Evolutionary conservation across 2,113 vertebrate genomes (phyloP), one percentile per base, ranked within the genome.

Genomic region (Xiphophorus couchianus): DNA sequence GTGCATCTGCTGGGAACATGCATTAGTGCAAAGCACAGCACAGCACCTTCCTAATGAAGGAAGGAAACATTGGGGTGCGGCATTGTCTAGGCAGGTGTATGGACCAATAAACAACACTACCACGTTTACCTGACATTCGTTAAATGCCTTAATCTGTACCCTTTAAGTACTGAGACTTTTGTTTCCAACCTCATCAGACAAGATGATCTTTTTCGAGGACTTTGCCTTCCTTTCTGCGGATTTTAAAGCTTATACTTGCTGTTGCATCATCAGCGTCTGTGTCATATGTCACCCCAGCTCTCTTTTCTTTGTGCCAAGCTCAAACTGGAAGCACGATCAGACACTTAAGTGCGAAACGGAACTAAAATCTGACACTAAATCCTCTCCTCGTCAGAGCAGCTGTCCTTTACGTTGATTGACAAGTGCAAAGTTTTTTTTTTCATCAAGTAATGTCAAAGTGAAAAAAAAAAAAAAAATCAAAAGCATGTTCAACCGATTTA

Each of bases 11-110:
- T 3, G 69, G 77, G 86, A 77, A 87, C 92, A 91, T 82, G 86
- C 88, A 91, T 93, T 92, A 90, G 90, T 35, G 83, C 89, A 35
- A 90, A 92, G 89, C 89, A 80, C 78, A 33, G 76, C 83, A 87
- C 74, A 28, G 28, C 28, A 28, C 82, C 89, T 71, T 69, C 61
- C 90, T 91, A 90, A 91, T 91, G 84, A 90, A 91, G 82, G 87
- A 80, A 76, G 74, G 81, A 89, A 86, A 85, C 81, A 80, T 86
- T 78, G 81, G 84, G 86, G 86, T 84, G 81, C 77, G 76, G 67
- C 68, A 61, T 10, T 81, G 86, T 89, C 83, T 65, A 66, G 78
- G 88, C 90, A 92, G 84, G 85, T 91, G 86, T 90, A 89, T 84
- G 80, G 28, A 77, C 83, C 86, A 88, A 91, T 84, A 90, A 91